Percentiles rank a stretch among this genome's conserved stretches.
Conservation (phyloP, 2,113 vertebrate species). For the Polyodon spathula region DNA sequence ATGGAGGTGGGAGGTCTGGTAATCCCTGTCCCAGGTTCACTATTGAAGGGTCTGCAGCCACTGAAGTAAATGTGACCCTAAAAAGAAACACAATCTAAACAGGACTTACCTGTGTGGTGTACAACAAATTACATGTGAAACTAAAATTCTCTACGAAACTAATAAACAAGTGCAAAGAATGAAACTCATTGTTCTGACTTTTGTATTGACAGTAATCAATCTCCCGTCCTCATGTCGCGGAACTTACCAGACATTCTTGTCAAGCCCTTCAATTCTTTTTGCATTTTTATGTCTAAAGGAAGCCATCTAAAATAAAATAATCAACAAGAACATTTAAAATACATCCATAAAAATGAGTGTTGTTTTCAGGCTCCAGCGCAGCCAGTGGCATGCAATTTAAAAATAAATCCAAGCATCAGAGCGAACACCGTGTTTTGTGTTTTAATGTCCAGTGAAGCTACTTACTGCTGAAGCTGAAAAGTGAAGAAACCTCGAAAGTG, state of each 20-base stretch:
- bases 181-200: too few species aligned
- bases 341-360: too few species aligned
- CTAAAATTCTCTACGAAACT: not conserved
- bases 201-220: too few species aligned
- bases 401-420: too few species aligned
- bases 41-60: constrained; percentile 77
- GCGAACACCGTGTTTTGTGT: too few species aligned
- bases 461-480: too few species aligned
- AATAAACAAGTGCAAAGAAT: not conserved
- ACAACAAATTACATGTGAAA: not conserved
- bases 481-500: too few species aligned
- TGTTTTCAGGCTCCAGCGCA: too few species aligned
- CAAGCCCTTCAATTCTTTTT: constrained; percentile 83
- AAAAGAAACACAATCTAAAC: not conserved
- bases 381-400: too few species aligned
- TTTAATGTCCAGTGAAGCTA: too few species aligned
- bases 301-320: constrained; percentile 57
- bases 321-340: not conserved
- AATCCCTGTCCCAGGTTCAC: constrained; percentile 87
- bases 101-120: too few species aligned
- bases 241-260: constrained; percentile 85
- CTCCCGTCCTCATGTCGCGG: not conserved
- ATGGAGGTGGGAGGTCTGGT: constrained; percentile 82
- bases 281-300: constrained; percentile 68
- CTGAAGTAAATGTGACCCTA: constrained; percentile 80